Percentiles rank a stretch among this genome's conserved stretches.
phyloP scores from a whole-genome alignment of 2,797 vertebrate genomes.

The Ptychadena robeensis region DNA sequence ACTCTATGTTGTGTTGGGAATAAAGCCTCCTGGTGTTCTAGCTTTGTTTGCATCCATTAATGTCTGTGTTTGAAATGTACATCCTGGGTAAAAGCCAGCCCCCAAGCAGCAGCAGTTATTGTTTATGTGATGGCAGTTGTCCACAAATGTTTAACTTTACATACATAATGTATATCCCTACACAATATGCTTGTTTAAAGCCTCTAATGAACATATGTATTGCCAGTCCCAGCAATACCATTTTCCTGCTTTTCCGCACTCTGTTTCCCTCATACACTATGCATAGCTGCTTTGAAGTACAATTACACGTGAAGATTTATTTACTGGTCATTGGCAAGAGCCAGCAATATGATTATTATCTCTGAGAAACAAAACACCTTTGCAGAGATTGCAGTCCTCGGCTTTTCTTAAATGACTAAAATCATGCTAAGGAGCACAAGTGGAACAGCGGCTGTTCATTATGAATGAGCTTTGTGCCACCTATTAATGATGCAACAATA shows the following conservation, averaged over 20 bases:
- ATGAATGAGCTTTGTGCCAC: constrained; percentile 53
- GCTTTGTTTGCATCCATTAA: too few relatives aligned
- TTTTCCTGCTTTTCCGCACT: constrained; percentile 3
- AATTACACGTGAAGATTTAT: constrained; percentile 39
- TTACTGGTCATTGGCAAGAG: constrained; percentile 40
- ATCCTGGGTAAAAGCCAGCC: too few relatives aligned
- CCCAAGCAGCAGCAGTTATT: too few relatives aligned
- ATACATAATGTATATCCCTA: too few relatives aligned
- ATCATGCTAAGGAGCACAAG: constrained; percentile 43
- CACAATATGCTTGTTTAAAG: too few relatives aligned
- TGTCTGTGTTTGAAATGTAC: too few relatives aligned
- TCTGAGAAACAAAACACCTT: constrained; percentile 33
- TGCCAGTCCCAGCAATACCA: not conserved
- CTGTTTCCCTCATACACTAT: not conserved
- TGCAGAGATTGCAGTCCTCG: constrained; percentile 2
- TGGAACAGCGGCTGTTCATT: constrained; percentile 40
- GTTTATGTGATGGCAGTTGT: too few relatives aligned
- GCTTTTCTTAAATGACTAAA: constrained; percentile 48
- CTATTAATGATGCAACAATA: constrained; percentile 44
- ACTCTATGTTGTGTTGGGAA: too few relatives aligned
- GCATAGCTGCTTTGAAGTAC: constrained; percentile 13
- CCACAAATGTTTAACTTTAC: too few relatives aligned
- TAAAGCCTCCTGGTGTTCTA: too few relatives aligned
- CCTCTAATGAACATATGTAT: not conserved
- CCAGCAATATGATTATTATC: constrained; percentile 20